Evolutionary conservation across 2,797 vertebrate species (phyloP).

Genomic region (Tapera naevia): DNA sequence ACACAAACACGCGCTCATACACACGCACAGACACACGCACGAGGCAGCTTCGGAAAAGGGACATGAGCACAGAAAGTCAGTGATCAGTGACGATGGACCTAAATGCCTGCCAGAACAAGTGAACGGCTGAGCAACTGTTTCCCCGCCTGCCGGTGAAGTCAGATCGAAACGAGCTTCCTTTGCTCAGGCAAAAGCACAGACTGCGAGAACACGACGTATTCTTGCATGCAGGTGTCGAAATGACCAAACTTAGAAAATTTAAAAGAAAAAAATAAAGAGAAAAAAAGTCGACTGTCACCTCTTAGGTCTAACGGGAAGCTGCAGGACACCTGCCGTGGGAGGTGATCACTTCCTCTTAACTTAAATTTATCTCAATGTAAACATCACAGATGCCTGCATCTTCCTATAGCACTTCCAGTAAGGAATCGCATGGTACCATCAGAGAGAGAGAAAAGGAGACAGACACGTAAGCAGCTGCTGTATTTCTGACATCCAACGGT

Average conservation of each 20-base stretch:
- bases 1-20: constrained; percentile 42
- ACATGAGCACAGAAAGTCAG: constrained; percentile 68
- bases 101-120: constrained; percentile 73
- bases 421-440: constrained; percentile 31
- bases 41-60: constrained; percentile 62
- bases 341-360: constrained; percentile 40
- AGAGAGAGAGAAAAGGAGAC: not conserved
- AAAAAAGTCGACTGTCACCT: constrained; percentile 20
- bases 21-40: constrained; percentile 19
- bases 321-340: constrained; percentile 47
- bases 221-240: constrained; percentile 55
- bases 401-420: constrained; percentile 63
- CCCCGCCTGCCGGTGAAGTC: constrained; percentile 63
- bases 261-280: not conserved
- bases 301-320: constrained; percentile 51
- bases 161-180: constrained; percentile 69
- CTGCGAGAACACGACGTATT: constrained; percentile 58
- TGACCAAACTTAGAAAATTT: constrained; percentile 51
- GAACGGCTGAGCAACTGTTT: constrained; percentile 71
- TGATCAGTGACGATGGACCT: constrained; percentile 74
- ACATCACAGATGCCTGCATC: constrained; percentile 9
- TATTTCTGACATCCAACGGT: constrained; percentile 19
- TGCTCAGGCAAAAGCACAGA: constrained; percentile 76
- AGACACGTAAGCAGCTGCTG: not conserved
- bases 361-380: constrained; percentile 16